Conservation (phyloP, 2,888 invertebrate genomes). For the Allygus modestus region DNA sequence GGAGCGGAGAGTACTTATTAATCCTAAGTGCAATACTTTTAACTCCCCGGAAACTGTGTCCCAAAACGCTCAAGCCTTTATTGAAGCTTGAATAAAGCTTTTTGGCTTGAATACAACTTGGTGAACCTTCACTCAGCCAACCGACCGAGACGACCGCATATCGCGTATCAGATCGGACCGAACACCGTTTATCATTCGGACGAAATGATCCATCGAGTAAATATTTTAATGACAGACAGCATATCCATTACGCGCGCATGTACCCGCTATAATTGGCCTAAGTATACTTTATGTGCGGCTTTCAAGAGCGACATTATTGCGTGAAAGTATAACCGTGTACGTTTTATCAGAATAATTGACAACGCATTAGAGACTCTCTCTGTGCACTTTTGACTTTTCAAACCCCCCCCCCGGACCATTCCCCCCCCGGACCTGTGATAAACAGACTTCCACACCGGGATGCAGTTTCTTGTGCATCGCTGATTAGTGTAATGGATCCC, state of each 20-base stretch:
- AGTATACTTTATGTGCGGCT: conserved; percentile 50
- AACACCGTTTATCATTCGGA: too few species aligned
- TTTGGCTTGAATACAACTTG: too few species aligned
- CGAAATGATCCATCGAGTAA: conserved; percentile 51
- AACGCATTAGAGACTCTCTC: conserved; percentile 48
- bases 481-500: conserved; percentile 36
- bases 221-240: conserved; percentile 55
- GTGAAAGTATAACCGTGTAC: conserved; percentile 60
- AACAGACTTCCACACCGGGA: neutral
- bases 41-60: too few species aligned
- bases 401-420: neutral
- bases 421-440: neutral
- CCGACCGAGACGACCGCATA: neutral
- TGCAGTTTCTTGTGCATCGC: conserved; percentile 8
- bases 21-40: too few species aligned
- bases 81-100: too few species aligned
- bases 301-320: conserved; percentile 55
- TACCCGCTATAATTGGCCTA: conserved; percentile 36
- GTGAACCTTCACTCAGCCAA: too few species aligned
- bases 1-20: too few species aligned
- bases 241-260: conserved; percentile 47
- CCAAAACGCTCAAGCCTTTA: too few species aligned
- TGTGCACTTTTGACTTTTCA: conserved; percentile 41
- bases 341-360: conserved; percentile 60
- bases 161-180: too few species aligned